Base-by-base conservation (phyloP, 2,888 invertebrate genomes). In the Dendrolimus pini region DNA sequence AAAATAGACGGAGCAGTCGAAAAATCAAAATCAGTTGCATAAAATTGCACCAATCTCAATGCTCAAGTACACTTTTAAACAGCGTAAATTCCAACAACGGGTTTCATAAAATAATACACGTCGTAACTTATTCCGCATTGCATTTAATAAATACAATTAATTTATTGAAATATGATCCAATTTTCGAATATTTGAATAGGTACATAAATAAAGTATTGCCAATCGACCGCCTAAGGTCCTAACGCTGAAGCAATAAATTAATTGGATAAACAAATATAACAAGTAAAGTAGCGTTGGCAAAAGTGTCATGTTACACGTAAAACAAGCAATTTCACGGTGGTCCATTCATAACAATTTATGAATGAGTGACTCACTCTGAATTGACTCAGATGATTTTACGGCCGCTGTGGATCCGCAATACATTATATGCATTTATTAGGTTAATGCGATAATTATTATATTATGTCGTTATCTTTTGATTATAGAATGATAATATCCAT, bases 291-390 rank as follows among this genome's bases (percentile, higher is more conserved):
- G 52, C 54, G 12, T 8, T 41, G 52, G 53, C 42, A 56, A 67
- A 62, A 69, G 61, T 64, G 61, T 68, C 64, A 41, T 41, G 55
- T 65, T 62, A 57, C 64, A 56, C 59, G 56, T 61, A 59, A 57
- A 47, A 53, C 54, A 12, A 54, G 47, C 14, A 47, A 59, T 54
- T 74, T 73, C 65, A 68, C 66, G 67, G 67, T 58, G 64, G 58
- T 71, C 64, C 74, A 75, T 76, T 75, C 68, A 72, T 53, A 47
- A 60, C 42, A 60, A 47, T 62, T 71, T 69, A 72, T 77, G 75
- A 76, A 74, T 76, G 73, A 72, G 61, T 80, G 74, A 81, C 56
- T 75, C 74, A 78, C 61, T 53, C 55, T n/a, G 64, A 61, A 52
- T 61, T 75, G 74, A 78, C 63, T 77, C 72, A 78, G 62, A 30